phyloP scores from a whole-genome alignment of 2,113 vertebrate species.

The Pipa parva region DNA sequence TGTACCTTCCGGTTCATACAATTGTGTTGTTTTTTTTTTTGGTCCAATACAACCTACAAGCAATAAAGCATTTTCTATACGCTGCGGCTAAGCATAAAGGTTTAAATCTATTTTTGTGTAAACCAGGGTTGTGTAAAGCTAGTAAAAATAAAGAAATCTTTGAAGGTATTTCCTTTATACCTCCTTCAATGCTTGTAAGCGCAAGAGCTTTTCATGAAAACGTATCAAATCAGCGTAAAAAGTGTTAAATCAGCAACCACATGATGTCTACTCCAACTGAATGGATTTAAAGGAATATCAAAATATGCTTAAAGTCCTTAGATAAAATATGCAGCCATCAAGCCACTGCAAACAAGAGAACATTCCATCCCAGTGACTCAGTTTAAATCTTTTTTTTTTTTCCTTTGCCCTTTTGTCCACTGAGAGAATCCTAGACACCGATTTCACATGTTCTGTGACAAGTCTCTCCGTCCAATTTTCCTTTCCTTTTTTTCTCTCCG shows the following conservation, averaged over 20 bases:
- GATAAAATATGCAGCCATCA: conserved; percentile 10
- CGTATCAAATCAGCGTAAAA: background rate
- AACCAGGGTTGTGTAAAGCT: background rate
- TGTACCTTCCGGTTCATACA: no score
- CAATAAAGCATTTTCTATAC: no score
- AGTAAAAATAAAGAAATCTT: no score
- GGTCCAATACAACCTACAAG: background rate
- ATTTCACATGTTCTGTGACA: conserved; percentile 1
- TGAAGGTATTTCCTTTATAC: no score
- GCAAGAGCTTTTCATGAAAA: background rate
- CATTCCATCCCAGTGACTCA: conserved; percentile 34
- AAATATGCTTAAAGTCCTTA: background rate
- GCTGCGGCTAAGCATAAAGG: background rate
- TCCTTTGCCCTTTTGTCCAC: conserved; percentile 22
- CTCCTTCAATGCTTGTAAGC: no score
- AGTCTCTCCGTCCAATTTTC: background rate
- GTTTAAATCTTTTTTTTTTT: conserved; percentile 26
- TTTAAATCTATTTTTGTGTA: background rate
- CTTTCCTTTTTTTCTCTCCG: conserved; percentile 7
- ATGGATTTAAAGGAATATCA: background rate
- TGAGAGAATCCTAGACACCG: conserved; percentile 15
- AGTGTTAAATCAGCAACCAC: background rate
- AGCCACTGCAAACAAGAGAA: conserved; percentile 31
- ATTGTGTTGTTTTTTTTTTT: background rate
- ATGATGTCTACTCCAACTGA: background rate